phyloP scores from a whole-genome alignment of 1,140 invertebrate species.

The Drosophila sturtevanti region DNA sequence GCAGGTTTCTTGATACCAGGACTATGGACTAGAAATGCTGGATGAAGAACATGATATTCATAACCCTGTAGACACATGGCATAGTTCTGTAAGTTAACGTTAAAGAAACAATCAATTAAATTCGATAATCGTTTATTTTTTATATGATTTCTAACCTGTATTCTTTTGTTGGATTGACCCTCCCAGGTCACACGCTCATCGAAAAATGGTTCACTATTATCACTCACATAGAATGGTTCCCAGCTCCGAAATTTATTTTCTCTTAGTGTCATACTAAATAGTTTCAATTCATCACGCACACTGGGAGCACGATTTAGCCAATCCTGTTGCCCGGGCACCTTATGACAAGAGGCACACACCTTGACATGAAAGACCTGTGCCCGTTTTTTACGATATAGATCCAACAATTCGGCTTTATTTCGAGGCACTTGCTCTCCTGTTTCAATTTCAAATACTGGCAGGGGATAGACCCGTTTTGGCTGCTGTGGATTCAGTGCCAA shows the following conservation, averaged over 20 bases:
- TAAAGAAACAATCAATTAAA: neutral
- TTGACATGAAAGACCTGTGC: slow-evolving; percentile 95
- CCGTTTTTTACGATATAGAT: slow-evolving; percentile 87
- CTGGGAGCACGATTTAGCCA: slow-evolving; percentile 86
- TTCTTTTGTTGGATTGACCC: slow-evolving; percentile 95
- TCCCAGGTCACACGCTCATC: slow-evolving; percentile 94
- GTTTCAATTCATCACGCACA: slow-evolving; percentile 86
- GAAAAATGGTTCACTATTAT: slow-evolving; percentile 92
- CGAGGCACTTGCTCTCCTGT: slow-evolving; percentile 84
- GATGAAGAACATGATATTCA: slow-evolving; percentile 79
- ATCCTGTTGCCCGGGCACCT: slow-evolving; percentile 90
- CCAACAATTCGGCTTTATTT: slow-evolving; percentile 88
- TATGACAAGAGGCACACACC: slow-evolving; percentile 93
- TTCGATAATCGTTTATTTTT: neutral
- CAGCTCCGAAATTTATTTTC: slow-evolving; percentile 89
- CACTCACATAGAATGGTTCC: slow-evolving; percentile 95
- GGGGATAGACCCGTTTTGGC: slow-evolving; percentile 50
- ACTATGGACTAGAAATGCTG: slow-evolving; percentile 79
- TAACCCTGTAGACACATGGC: slow-evolving; percentile 82
- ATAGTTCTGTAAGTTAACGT: slow-evolving; percentile 57
- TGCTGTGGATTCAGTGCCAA: slow-evolving; percentile 30
- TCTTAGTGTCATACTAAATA: slow-evolving; percentile 91
- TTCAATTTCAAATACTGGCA: slow-evolving; percentile 72
- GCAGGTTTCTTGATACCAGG: slow-evolving; percentile 73
- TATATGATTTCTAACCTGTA: slow-evolving; percentile 87